Evolutionary conservation across 1,140 invertebrate genomes (phyloP).

Genomic region (Gerris buenoi): DNA sequence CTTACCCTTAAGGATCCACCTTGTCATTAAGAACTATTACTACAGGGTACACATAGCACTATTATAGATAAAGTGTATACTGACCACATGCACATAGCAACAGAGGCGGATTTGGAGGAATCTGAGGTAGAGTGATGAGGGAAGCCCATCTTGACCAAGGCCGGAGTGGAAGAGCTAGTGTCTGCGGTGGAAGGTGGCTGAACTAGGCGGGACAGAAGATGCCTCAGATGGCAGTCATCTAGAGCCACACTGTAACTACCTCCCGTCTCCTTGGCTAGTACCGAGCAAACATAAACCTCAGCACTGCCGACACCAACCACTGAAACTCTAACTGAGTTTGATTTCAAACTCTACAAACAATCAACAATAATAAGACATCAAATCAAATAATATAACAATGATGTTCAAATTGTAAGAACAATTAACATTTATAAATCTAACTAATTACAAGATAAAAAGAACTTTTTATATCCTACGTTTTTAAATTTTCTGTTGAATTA

Average conservation of each 20-base stretch:
- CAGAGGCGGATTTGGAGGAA: conserved; percentile 40
- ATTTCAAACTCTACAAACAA: conserved; percentile 46
- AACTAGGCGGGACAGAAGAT: conserved; percentile 37
- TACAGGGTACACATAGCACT: too few relatives aligned
- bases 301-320: conserved; percentile 79
- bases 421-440: too few relatives aligned
- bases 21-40: too few relatives aligned
- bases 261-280: conserved; percentile 65
- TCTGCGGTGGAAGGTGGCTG: conserved; percentile 71
- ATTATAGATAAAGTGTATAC: conserved; percentile 20
- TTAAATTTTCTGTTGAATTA: too few relatives aligned
- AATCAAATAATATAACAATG: too few relatives aligned
- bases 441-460: too few relatives aligned
- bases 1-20: too few relatives aligned
- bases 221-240: conserved; percentile 75
- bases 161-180: conserved; percentile 39
- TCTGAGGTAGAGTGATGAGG: conserved; percentile 48
- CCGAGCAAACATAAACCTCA: conserved; percentile 82
- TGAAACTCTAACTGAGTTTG: conserved; percentile 44
- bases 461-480: too few relatives aligned
- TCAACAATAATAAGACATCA: too few relatives aligned
- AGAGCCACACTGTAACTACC: conserved; percentile 75
- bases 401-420: too few relatives aligned
- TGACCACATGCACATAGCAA: conserved; percentile 77
- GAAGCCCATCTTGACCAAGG: conserved; percentile 86